phyloP scores from a whole-genome alignment of 2,113 vertebrate genomes.

The Strigops habroptila region DNA sequence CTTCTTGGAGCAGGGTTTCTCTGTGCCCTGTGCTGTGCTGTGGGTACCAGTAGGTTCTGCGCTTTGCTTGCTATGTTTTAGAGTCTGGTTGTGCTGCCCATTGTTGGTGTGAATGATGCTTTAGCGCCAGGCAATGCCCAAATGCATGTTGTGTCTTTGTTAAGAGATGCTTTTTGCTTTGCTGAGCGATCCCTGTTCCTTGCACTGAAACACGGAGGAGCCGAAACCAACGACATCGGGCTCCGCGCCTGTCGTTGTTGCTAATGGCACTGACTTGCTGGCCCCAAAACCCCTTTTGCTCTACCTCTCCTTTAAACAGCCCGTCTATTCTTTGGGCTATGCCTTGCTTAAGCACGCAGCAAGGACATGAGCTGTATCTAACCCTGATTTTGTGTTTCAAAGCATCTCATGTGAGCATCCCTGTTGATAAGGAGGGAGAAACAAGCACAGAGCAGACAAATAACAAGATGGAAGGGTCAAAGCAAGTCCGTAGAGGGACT shows the following conservation, averaged over 20 bases:
- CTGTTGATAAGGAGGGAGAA: not conserved
- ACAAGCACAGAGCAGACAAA: not conserved
- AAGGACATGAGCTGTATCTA: not conserved
- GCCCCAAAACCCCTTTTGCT: not conserved
- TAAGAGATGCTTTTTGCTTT: not conserved
- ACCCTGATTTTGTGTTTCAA: not conserved
- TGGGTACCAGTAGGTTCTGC: not conserved
- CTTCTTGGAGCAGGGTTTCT: not conserved
- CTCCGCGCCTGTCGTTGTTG: not conserved
- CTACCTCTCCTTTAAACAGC: no score
- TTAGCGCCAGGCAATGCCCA: not conserved
- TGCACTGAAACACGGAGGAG: not conserved
- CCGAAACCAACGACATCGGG: not conserved
- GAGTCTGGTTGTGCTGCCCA: not conserved
- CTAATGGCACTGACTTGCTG: no score
- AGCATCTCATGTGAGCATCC: accelerated
- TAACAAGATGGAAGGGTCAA: not conserved
- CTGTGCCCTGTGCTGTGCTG: accelerated
- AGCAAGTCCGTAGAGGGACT: not conserved
- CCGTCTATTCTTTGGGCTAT: not conserved
- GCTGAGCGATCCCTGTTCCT: not conserved
- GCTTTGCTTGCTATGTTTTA: not conserved
- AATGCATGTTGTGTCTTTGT: not conserved
- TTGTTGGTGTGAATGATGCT: not conserved
- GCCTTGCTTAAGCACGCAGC: not conserved